Conservation (phyloP, 1,140 invertebrate genomes). For the Diploscapter pachys region DNA sequence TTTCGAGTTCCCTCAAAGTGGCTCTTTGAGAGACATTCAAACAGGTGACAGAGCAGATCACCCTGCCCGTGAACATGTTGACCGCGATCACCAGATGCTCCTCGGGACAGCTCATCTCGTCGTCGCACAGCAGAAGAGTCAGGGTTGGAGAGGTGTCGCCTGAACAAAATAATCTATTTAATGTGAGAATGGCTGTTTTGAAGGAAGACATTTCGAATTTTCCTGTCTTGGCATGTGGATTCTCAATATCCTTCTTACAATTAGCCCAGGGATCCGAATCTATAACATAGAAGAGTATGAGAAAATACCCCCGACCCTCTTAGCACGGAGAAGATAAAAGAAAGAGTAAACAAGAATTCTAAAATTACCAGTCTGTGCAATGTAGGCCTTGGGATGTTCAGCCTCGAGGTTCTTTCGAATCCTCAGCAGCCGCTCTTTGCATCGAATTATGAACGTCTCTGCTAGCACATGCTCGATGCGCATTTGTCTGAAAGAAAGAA, state of each 20-base stretch:
- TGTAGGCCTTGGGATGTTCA: constrained; percentile 55
- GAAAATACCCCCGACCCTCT: too few species aligned
- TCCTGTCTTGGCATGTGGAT: too few species aligned
- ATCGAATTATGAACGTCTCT: constrained; percentile 91
- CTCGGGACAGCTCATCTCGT: constrained; percentile 31
- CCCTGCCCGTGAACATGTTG: constrained; percentile 40
- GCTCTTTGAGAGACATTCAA: too few species aligned
- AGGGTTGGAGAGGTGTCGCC: constrained; percentile 20
- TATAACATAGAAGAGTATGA: too few species aligned
- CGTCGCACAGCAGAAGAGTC: constrained; percentile 1
- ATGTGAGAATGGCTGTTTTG: background rate
- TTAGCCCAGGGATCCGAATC: too few species aligned
- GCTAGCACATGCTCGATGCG: constrained; percentile 92
- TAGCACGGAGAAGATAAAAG: background rate
- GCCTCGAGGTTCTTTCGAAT: constrained; percentile 75
- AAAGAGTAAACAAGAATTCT: constrained; percentile 7
- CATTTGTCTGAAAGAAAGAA: constrained; percentile 72
- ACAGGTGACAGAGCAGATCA: constrained; percentile 21
- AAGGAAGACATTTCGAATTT: too few species aligned
- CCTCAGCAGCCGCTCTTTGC: constrained; percentile 74
- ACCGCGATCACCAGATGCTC: constrained; percentile 33
- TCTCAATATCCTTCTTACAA: too few species aligned
- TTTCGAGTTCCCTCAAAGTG: constrained; percentile 10
- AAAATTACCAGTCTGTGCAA: background rate
- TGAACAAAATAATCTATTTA: background rate